These are phyloP conservation scores for Nasonia giraulti DNA, from an alignment of 1,140 invertebrate genomes.

Conservation along the genomic window DNA sequence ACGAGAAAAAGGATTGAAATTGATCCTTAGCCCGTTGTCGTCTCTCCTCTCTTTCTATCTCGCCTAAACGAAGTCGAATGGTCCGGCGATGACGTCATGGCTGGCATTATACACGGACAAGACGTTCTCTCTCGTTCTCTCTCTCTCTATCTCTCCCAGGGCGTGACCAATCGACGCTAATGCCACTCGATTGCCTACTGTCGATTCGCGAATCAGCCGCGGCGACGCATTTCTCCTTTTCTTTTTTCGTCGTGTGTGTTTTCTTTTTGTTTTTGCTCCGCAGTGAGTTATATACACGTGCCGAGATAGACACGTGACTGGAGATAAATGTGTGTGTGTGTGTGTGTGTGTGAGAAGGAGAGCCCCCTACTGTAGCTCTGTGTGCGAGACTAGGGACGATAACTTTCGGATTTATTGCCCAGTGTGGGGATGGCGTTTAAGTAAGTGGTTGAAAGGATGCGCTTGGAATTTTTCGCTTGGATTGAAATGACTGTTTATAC, in stretches of 20 bases:
- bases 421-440: no score
- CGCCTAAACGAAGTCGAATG: conserved; percentile 62
- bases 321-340: background rate
- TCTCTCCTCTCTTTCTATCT: background rate
- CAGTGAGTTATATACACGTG: background rate
- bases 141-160: background rate
- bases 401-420: no score
- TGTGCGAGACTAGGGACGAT: no score
- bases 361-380: background rate
- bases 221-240: background rate
- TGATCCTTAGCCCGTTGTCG: conserved; percentile 62
- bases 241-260: background rate
- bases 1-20: conserved; percentile 62
- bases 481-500: no score
- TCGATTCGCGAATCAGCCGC: background rate
- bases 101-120: background rate
- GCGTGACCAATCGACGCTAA: conserved; percentile 49
- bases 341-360: background rate
- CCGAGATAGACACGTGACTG: background rate
- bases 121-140: conserved; percentile 28
- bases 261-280: no score
- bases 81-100: conserved; percentile 59
- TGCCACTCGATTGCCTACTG: conserved; percentile 41
- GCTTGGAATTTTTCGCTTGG: background rate
- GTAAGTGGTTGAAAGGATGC: background rate